Conservation (phyloP, 2,888 invertebrate genomes). For the Microplitis manilae region DNA sequence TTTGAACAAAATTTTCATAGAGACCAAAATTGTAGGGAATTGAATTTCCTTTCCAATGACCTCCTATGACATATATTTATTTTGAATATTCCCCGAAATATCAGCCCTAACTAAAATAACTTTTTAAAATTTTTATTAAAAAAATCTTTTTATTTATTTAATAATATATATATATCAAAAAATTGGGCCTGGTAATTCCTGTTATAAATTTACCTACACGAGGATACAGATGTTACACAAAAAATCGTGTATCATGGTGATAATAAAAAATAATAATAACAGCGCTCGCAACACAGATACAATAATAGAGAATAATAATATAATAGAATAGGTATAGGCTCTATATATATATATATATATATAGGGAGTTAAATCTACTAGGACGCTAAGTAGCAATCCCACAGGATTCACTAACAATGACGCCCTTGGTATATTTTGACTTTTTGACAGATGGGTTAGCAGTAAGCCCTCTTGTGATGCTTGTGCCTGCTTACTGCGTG, state of each 20-base stretch:
- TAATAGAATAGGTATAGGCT: too few species aligned
- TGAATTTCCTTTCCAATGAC: too few species aligned
- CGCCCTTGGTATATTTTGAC: slow-evolving; percentile 70
- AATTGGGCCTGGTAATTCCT: too few species aligned
- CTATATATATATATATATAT: slow-evolving; percentile 48
- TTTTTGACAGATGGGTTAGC: slow-evolving; percentile 71
- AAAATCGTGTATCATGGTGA: not conserved
- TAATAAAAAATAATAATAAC: not conserved
- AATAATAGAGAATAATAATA: not conserved
- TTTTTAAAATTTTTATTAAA: too few species aligned
- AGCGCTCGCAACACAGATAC: not conserved
- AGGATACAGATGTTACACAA: slow-evolving; percentile 13
- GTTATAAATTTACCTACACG: too few species aligned
- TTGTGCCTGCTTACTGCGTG: slow-evolving; percentile 45
- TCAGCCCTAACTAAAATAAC: too few species aligned
- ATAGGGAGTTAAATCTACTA: slow-evolving; percentile 56
- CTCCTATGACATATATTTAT: too few species aligned
- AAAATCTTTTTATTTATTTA: too few species aligned
- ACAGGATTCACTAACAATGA: slow-evolving; percentile 68
- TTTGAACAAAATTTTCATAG: too few species aligned
- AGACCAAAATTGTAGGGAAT: too few species aligned
- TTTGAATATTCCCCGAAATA: too few species aligned
- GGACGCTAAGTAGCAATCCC: slow-evolving; percentile 71
- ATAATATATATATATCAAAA: too few species aligned
- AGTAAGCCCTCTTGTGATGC: slow-evolving; percentile 43